phyloP scores from a whole-genome alignment of 1,140 invertebrate genomes.

The Brachionus manjavacas region DNA sequence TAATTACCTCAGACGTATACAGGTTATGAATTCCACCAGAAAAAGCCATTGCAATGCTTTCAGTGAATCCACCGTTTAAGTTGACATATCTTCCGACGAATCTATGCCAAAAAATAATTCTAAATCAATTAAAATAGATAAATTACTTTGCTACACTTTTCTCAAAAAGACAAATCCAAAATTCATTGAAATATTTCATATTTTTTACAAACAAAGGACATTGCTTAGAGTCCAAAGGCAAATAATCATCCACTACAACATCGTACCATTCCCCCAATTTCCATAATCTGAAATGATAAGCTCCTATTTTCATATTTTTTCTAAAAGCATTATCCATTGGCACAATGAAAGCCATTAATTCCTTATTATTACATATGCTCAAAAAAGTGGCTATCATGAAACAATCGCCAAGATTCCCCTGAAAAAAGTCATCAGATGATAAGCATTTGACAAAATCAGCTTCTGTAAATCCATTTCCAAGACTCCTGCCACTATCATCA shows the following conservation, averaged over 20 bases:
- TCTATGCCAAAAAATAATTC: not conserved
- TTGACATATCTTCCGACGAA: conserved; percentile 31
- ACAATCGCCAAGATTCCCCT: conserved; percentile 19
- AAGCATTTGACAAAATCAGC: conserved; percentile 14
- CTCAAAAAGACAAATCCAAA: conserved; percentile 39
- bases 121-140: not conserved
- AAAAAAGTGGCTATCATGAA: conserved; percentile 37
- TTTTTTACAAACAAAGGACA: conserved; percentile 7
- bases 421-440: conserved; percentile 20
- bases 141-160: conserved; percentile 34
- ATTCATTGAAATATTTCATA: not conserved
- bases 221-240: conserved; percentile 61
- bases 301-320: conserved; percentile 45
- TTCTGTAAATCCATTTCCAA: not conserved
- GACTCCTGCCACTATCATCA: not conserved
- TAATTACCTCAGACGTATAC: not conserved
- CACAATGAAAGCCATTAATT: not conserved
- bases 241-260: conserved; percentile 69
- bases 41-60: not conserved
- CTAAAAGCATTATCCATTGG: conserved; percentile 17
- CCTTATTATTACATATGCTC: conserved; percentile 1
- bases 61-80: conserved; percentile 2
- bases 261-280: conserved; percentile 72
- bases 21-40: conserved; percentile 24
- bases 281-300: conserved; percentile 69